Conservation (phyloP, 2,113 vertebrate species). For the Physeter macrocephalus region DNA sequence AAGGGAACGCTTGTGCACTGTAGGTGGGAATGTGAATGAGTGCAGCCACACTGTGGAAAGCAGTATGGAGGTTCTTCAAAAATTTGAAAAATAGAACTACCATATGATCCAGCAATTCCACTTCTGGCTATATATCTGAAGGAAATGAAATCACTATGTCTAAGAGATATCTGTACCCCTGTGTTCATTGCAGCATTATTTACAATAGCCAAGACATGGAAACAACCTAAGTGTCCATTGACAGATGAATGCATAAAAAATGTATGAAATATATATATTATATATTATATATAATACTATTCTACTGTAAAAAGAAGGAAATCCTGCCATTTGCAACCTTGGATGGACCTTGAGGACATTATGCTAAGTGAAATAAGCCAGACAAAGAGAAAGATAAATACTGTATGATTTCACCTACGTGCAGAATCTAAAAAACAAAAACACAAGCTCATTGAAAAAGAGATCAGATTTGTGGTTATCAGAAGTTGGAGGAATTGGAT, state of each 20-base stretch:
- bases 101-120: neutral
- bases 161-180: neutral
- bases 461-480: neutral
- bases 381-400: neutral
- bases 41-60: neutral
- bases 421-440: neutral
- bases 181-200: neutral
- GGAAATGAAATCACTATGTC: neutral
- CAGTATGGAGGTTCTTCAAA: neutral
- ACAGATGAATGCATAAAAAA: neutral
- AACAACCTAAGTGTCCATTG: neutral
- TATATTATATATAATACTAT: neutral
- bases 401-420: neutral
- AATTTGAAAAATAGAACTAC: neutral
- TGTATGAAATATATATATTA: too few species aligned
- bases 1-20: neutral
- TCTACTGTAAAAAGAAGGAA: neutral
- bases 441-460: neutral
- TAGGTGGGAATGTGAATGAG: neutral
- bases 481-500: neutral
- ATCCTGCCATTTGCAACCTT: neutral
- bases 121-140: neutral
- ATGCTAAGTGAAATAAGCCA: neutral
- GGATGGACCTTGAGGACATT: neutral
- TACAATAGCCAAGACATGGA: too few species aligned